These are phyloP conservation scores for Lasioglossum leucozonium DNA, from an alignment of 2,888 invertebrate species.

Conservation along the genomic window DNA sequence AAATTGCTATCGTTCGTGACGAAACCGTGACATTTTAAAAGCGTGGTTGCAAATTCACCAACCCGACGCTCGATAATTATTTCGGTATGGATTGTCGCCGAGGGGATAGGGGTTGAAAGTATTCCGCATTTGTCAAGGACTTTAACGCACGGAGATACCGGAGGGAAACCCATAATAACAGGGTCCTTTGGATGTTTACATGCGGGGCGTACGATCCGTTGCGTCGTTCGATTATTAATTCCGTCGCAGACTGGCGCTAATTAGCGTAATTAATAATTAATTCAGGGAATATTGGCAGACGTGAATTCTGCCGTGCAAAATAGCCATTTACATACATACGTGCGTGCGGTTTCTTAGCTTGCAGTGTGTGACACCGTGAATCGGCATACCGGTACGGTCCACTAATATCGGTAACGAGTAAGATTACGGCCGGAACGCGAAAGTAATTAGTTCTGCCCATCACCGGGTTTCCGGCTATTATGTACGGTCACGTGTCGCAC, in stretches of 20 bases:
- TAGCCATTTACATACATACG: constrained; percentile 13
- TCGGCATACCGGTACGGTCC: constrained; percentile 40
- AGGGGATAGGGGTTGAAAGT: constrained; percentile 14
- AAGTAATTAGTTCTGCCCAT: constrained; percentile 71
- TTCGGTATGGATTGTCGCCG: constrained; percentile 18
- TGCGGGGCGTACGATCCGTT: background rate
- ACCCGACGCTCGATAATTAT: constrained; percentile 27
- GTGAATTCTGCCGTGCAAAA: constrained; percentile 26
- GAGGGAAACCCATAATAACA: background rate
- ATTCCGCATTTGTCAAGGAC: background rate
- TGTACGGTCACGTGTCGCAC: constrained; percentile 63
- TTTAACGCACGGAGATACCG: background rate
- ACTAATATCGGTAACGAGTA: constrained; percentile 43
- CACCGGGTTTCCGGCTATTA: constrained; percentile 65
- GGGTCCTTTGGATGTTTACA: constrained; percentile 10
- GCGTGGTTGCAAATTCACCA: constrained; percentile 31
- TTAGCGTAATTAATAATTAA: constrained; percentile 30
- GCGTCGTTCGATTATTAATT: constrained; percentile 25
- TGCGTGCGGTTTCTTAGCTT: constrained; percentile 31
- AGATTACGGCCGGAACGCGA: constrained; percentile 57
- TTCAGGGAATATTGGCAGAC: constrained; percentile 17
- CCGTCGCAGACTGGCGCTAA: constrained; percentile 4
- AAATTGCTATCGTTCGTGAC: background rate
- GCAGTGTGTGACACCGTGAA: constrained; percentile 35
- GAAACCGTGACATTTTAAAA: background rate